phyloP scores from a whole-genome alignment of 2,888 invertebrate genomes.

The Tuta absoluta region DNA sequence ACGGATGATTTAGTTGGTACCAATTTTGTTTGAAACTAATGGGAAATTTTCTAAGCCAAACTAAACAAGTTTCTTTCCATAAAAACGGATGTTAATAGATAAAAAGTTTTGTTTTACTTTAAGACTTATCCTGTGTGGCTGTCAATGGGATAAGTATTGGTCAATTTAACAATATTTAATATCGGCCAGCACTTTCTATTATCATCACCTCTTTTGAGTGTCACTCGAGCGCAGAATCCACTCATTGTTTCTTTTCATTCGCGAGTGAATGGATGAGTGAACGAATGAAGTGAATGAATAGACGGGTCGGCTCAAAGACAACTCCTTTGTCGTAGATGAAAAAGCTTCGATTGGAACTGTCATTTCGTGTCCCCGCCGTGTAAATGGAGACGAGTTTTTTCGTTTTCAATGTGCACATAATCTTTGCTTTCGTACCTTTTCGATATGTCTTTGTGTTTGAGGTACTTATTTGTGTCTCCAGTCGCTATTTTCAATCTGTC shows the following conservation, averaged over 20 bases:
- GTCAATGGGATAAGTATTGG: neutral
- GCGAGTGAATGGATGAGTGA: constrained; percentile 46
- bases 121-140: neutral
- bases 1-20: too few relatives aligned
- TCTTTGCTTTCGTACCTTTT: constrained; percentile 20
- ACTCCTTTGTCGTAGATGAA: constrained; percentile 57
- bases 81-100: too few relatives aligned
- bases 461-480: neutral
- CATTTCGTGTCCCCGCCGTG: constrained; percentile 39
- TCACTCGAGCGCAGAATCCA: constrained; percentile 46
- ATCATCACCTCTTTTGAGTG: constrained; percentile 39
- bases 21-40: too few relatives aligned
- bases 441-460: neutral
- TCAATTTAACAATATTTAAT: neutral
- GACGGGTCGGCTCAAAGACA: constrained; percentile 54
- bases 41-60: too few relatives aligned
- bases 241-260: constrained; percentile 57
- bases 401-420: constrained; percentile 23
- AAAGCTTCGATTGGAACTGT: constrained; percentile 50
- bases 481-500: too few relatives aligned
- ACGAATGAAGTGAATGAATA: constrained; percentile 42
- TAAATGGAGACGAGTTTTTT: constrained; percentile 32
- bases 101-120: too few relatives aligned
- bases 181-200: neutral
- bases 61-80: too few relatives aligned